These are phyloP conservation scores for Mirounga angustirostris DNA, from an alignment of 2,113 vertebrate genomes.

Conservation along the genomic window DNA sequence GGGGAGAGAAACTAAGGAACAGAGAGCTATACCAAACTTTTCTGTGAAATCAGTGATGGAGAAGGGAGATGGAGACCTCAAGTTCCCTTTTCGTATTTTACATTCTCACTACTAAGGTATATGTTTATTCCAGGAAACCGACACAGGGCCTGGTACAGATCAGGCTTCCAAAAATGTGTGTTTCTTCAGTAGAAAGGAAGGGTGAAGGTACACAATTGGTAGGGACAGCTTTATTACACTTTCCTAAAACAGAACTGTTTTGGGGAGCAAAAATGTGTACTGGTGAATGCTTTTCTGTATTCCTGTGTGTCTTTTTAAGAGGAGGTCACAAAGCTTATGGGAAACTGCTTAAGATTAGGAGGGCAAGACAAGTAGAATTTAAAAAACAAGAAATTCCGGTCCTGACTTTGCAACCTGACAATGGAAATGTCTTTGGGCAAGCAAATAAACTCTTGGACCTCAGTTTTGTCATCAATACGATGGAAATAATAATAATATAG, in stretches of 20 bases:
- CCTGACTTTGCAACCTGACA: neutral
- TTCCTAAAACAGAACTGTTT: neutral
- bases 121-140: neutral
- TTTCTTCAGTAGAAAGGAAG: neutral
- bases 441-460: neutral
- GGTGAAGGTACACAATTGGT: accelerated
- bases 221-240: neutral
- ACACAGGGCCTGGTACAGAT: no score
- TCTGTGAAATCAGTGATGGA: neutral
- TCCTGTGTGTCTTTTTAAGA: neutral
- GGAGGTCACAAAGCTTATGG: neutral
- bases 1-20: neutral
- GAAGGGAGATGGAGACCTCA: neutral
- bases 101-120: neutral
- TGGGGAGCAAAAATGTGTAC: neutral
- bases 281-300: neutral
- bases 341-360: neutral
- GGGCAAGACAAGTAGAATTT: neutral
- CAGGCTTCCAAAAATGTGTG: neutral
- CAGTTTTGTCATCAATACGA: neutral
- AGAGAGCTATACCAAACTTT: neutral
- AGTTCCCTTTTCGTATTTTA: neutral
- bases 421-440: neutral
- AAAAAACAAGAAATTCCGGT: neutral
- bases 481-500: neutral